Conservation (phyloP, 2,888 invertebrate genomes). For the Gerosis bhagava region DNA sequence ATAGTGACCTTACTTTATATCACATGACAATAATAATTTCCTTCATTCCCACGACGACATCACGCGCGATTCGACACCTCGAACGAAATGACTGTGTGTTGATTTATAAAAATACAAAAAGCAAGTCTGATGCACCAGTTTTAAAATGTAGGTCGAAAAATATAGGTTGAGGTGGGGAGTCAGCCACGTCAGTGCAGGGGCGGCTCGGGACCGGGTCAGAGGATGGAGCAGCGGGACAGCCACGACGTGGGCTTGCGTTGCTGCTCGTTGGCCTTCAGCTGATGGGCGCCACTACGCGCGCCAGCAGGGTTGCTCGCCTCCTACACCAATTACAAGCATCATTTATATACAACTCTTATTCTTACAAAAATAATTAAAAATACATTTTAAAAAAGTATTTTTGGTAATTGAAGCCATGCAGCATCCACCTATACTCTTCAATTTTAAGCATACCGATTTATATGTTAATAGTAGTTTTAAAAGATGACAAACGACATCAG, state of each 20-base stretch:
- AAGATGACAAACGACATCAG: too few relatives aligned
- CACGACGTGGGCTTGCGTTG: slow-evolving; percentile 92
- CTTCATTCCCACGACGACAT: slow-evolving; percentile 4
- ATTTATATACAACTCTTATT: too few relatives aligned
- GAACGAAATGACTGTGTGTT: slow-evolving; percentile 51
- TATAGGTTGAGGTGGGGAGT: slow-evolving; percentile 64
- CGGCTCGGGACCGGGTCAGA: slow-evolving; percentile 84
- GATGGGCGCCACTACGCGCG: slow-evolving; percentile 88
- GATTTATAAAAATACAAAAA: slow-evolving; percentile 81
- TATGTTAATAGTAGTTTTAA: too few relatives aligned
- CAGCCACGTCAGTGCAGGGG: slow-evolving; percentile 36
- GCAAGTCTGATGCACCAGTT: slow-evolving; percentile 70
- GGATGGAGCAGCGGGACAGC: slow-evolving; percentile 93
- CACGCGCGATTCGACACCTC: slow-evolving; percentile 32
- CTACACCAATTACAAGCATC: slow-evolving; percentile 67
- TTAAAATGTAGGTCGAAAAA: slow-evolving; percentile 69
- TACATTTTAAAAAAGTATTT: too few relatives aligned
- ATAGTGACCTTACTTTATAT: slow-evolving; percentile 26
- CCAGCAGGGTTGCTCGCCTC: slow-evolving; percentile 94
- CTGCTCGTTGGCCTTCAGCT: slow-evolving; percentile 89
- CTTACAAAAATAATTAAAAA: too few relatives aligned
- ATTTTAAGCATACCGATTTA: too few relatives aligned
- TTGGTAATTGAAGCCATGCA: too few relatives aligned
- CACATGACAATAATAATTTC: slow-evolving; percentile 20
- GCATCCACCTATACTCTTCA: too few relatives aligned